A percentile compares a stretch with the other conserved stretches of the same genome.
Conservation (phyloP, 2,797 vertebrate species). For the Coregonus sp. region DNA sequence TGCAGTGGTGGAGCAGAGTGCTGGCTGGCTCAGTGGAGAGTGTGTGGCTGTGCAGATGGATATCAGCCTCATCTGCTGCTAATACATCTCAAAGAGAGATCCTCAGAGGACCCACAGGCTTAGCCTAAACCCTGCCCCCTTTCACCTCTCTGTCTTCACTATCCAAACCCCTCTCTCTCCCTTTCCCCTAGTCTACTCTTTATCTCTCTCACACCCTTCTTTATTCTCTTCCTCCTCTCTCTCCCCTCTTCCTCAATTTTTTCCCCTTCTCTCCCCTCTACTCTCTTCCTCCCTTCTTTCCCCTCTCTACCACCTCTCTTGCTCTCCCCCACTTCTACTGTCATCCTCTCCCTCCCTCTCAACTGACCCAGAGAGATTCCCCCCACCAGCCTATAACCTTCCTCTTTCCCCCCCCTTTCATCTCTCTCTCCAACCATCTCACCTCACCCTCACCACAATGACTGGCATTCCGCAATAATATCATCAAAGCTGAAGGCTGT, state of each 20-base stretch:
- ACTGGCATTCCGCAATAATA: neutral
- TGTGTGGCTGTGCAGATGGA: conserved; percentile 67
- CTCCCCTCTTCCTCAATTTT: too few relatives aligned
- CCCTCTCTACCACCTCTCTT: too few relatives aligned
- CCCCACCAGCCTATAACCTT: neutral
- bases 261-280: too few relatives aligned
- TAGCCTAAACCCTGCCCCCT: conserved; percentile 44
- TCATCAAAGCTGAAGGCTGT: neutral
- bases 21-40: conserved; percentile 53
- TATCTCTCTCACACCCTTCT: neutral
- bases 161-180: conserved; percentile 4
- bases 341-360: neutral
- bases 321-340: too few relatives aligned
- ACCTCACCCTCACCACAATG: conserved; percentile 6
- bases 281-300: neutral
- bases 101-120: conserved; percentile 50
- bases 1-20: conserved; percentile 33
- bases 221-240: too few relatives aligned
- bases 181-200: neutral
- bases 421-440: conserved; percentile 1
- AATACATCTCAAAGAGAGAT: conserved; percentile 68
- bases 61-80: conserved; percentile 70
- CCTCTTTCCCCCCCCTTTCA: neutral
- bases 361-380: neutral
- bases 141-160: conserved; percentile 23